Base-by-base conservation (phyloP, 35 echinoderm and acorn worm species). In the Anneissia japonica region DNA sequence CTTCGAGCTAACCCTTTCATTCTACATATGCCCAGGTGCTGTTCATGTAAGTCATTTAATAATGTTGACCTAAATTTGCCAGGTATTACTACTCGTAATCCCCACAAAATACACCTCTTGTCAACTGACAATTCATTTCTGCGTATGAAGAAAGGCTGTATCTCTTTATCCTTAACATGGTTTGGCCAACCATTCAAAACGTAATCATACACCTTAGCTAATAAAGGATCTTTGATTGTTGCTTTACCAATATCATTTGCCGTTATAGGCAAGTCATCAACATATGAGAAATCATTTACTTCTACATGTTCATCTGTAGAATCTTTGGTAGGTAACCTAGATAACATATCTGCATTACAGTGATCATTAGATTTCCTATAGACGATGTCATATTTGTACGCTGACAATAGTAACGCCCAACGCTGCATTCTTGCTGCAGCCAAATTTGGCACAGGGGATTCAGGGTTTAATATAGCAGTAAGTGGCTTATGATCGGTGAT, bases 401-500 rank as follows among this genome's bases (percentile, higher is more conserved):
- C 74, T 13, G 46, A 76, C 29, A 91, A 30, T 16, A 86, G 46
- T 14, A 91, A 72, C 6, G 89, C 89, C 89, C 89, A 91, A 30
- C 74, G 40, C 46, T 91, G 82, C 13, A 86, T 31, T 21, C 46
- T 28, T 37, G 56, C 55, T 33, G 81, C 74, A 12, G 88, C 88
- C 35, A 90, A 34, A 0, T 34, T 90, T 1, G 88, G 88, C 38
- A 90, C 72, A 32, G 81, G 75, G 29, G 81, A 76, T 38, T 85
- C 85, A 26, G 82, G 88, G 17, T 46, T 28, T 30, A 90, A 37
- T 77, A 85, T 85, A 3, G 45, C 14, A 31, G 36, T 39, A n/a
- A 90, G 34, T 14, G 82, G 88, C 46, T 90, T 90, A 37, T 86
- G 64, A 16, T 91, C 83, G 31, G 89, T 91, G 16, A 43, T 16